Conservation (phyloP, 2,113 vertebrate genomes). For the Charina bottae region DNA sequence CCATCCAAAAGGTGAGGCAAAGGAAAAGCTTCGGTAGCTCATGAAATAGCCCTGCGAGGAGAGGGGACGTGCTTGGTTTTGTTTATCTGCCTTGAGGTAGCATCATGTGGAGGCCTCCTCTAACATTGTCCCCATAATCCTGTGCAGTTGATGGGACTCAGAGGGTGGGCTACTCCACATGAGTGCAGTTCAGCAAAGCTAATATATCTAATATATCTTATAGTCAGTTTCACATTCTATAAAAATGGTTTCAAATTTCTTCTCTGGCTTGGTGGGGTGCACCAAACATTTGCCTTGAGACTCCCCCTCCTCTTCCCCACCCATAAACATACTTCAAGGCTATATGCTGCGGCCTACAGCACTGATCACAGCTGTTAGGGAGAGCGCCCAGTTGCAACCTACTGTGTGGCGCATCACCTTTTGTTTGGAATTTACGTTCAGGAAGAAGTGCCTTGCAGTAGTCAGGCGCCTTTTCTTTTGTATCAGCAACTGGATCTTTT, state of each 20-base stretch:
- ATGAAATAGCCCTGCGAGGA: not conserved
- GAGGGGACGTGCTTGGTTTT: not conserved
- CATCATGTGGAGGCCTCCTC: not conserved
- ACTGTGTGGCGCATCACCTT: too few species aligned
- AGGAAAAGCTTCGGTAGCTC: not conserved
- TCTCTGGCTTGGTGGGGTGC: too few species aligned
- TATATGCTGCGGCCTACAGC: too few species aligned
- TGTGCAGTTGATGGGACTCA: not conserved
- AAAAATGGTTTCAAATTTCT: not conserved
- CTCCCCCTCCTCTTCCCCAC: too few species aligned
- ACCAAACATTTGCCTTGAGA: too few species aligned
- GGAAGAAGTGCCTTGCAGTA: too few species aligned
- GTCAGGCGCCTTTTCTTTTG: too few species aligned
- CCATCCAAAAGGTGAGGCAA: conserved; percentile 37
- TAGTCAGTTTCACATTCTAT: not conserved
- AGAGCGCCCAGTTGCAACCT: too few species aligned
- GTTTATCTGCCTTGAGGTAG: not conserved
- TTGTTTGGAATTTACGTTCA: too few species aligned
- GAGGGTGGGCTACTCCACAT: not conserved
- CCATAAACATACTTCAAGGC: too few species aligned
- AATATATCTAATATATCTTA: not conserved
- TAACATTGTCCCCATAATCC: not conserved
- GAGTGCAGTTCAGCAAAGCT: not conserved
- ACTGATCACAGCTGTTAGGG: too few species aligned
- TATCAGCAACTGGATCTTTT: too few species aligned